Percentiles rank a stretch among this genome's conserved stretches.
Conservation (phyloP, 2,888 invertebrate genomes). For the Arrhopalites spinosus region DNA sequence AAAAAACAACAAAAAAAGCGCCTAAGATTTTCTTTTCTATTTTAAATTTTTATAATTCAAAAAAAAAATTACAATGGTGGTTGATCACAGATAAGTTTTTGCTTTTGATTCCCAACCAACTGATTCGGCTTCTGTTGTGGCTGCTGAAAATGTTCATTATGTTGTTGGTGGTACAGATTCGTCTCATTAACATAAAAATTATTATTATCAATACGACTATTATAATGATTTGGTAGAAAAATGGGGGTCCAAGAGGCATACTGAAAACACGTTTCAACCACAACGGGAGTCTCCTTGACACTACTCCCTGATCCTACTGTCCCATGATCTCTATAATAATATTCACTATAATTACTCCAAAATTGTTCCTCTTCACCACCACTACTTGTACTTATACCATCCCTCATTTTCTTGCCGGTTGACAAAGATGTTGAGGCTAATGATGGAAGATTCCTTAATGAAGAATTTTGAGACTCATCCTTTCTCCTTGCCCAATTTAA, state of each 20-base stretch:
- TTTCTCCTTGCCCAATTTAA: too few species aligned
- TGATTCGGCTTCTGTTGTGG: neutral
- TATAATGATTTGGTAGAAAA: conserved; percentile 37
- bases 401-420: too few species aligned
- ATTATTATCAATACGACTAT: neutral
- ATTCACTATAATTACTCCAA: too few species aligned
- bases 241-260: conserved; percentile 44
- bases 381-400: too few species aligned
- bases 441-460: too few species aligned
- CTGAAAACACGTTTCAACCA: conserved; percentile 39
- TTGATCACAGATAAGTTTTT: neutral
- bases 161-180: conserved; percentile 20
- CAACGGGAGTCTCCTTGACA: neutral
- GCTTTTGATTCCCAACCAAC: neutral
- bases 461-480: too few species aligned
- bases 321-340: neutral
- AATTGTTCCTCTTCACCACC: too few species aligned
- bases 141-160: neutral
- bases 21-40: neutral
- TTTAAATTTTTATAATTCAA: neutral
- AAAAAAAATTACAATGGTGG: neutral
- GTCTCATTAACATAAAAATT: conserved; percentile 27
- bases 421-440: too few species aligned
- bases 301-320: too few species aligned
- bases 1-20: too few species aligned